Conservation (phyloP, 2,888 invertebrate species). For the Hoplodrina ambigua region DNA sequence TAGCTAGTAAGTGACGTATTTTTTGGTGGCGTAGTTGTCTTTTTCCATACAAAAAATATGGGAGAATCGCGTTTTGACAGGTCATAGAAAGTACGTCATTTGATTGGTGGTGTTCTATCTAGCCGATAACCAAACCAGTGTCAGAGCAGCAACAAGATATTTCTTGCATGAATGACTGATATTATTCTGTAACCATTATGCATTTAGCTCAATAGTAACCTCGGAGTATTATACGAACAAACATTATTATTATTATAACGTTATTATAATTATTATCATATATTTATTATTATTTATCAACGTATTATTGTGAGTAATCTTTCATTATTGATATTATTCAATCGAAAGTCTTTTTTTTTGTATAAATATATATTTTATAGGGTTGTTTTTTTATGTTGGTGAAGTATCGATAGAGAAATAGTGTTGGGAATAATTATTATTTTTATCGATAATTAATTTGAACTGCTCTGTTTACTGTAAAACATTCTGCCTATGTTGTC, state of each 20-base stretch:
- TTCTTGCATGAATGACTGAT: slow-evolving; percentile 65
- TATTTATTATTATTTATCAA: slow-evolving; percentile 35
- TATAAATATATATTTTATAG: slow-evolving; percentile 39
- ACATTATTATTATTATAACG: slow-evolving; percentile 40
- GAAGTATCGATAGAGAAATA: slow-evolving; percentile 10
- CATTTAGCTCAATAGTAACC: slow-evolving; percentile 70
- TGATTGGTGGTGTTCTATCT: too few species aligned
- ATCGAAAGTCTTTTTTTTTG: slow-evolving; percentile 24
- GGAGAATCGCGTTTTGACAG: too few species aligned
- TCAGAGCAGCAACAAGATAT: slow-evolving; percentile 11
- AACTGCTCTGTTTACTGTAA: not conserved
- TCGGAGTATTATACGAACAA: slow-evolving; percentile 60
- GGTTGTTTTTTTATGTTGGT: slow-evolving; percentile 26
- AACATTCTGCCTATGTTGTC: slow-evolving; percentile 11
- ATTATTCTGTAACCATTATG: slow-evolving; percentile 60
- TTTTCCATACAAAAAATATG: too few species aligned
- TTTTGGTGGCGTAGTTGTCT: too few species aligned
- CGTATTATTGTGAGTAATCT: slow-evolving; percentile 16
- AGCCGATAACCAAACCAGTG: not conserved
- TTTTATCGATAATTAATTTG: slow-evolving; percentile 33
- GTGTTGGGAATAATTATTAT: slow-evolving; percentile 8
- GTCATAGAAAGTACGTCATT: too few species aligned
- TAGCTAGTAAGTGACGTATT: too few species aligned
- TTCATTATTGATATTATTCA: slow-evolving; percentile 53
- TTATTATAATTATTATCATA: slow-evolving; percentile 29